Evolutionary conservation across 2,888 invertebrate species (phyloP).

Genomic region (Heliconius charithonia): DNA sequence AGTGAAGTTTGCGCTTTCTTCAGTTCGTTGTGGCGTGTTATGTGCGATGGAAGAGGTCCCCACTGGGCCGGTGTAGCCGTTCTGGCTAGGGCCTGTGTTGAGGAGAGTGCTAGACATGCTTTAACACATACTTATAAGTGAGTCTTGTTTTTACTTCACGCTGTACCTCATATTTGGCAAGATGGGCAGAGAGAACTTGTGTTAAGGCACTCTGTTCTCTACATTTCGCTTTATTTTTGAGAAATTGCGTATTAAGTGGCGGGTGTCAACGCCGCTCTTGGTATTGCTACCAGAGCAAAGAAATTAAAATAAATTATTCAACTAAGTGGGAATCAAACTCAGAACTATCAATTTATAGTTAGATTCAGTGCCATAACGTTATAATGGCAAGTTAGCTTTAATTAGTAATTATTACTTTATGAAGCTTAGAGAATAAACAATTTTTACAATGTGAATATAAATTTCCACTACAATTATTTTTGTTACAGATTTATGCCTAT

Average conservation of each 20-base stretch:
- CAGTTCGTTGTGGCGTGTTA: slow-evolving; percentile 86
- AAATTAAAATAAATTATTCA: neutral
- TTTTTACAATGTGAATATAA: no score
- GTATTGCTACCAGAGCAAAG: neutral
- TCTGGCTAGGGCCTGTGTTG: slow-evolving; percentile 85
- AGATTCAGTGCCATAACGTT: neutral
- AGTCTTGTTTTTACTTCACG: slow-evolving; percentile 43
- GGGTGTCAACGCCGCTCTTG: neutral
- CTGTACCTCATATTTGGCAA: neutral
- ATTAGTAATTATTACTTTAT: neutral
- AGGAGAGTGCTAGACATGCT: slow-evolving; percentile 84
- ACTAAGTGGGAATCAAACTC: no score
- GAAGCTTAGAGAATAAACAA: no score
- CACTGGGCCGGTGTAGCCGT: slow-evolving; percentile 88
- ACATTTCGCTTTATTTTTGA: neutral
- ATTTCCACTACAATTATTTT: neutral
- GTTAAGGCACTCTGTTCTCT: neutral
- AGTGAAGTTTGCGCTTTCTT: slow-evolving; percentile 87
- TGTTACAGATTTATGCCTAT: slow-evolving; percentile 86
- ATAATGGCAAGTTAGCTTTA: neutral
- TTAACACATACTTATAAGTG: slow-evolving; percentile 87
- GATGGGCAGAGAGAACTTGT: neutral
- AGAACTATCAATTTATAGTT: neutral
- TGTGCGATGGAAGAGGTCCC: slow-evolving; percentile 83
- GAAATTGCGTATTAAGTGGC: neutral